A percentile compares a stretch with the other conserved stretches of the same genome.
These are phyloP conservation scores for Drosophila colorata DNA, from an alignment of 2,888 invertebrate species.

Conservation along the genomic window DNA sequence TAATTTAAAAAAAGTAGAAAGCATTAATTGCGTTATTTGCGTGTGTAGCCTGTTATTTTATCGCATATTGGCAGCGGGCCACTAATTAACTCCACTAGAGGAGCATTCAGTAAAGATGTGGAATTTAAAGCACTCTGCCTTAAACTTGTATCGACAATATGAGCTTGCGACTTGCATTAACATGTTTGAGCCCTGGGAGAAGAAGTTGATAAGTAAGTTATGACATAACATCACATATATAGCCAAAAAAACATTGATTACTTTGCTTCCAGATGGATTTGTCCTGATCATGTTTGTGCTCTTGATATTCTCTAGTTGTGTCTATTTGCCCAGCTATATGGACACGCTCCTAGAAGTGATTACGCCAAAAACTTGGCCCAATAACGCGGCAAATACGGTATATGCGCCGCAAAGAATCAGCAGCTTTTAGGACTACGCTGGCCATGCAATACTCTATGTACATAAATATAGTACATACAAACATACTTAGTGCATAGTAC, in stretches of 20 bases:
- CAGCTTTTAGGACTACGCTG: slow-evolving; percentile 53
- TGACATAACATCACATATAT: neutral
- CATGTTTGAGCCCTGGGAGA: slow-evolving; percentile 86
- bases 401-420: slow-evolving; percentile 77
- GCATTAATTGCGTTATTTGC: neutral
- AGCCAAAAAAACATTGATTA: neutral
- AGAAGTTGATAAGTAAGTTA: slow-evolving; percentile 85
- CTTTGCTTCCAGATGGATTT: slow-evolving; percentile 84
- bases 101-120: slow-evolving; percentile 35
- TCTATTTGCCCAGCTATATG: slow-evolving; percentile 87
- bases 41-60: neutral
- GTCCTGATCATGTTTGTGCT: slow-evolving; percentile 86
- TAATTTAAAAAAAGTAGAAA: neutral
- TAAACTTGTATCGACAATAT: slow-evolving; percentile 84
- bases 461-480: slow-evolving; percentile 1
- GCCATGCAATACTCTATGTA: slow-evolving; percentile 6
- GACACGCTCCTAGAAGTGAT: slow-evolving; percentile 81
- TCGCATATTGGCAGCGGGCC: neutral
- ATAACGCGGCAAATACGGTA: slow-evolving; percentile 23
- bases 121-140: slow-evolving; percentile 63
- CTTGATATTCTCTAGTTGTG: slow-evolving; percentile 87
- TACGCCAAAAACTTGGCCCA: slow-evolving; percentile 66
- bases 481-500: slow-evolving; percentile 17
- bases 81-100: neutral
- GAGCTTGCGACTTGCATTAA: slow-evolving; percentile 86